These are phyloP conservation scores for Epinephelus coioides DNA, from an alignment of 2,797 vertebrate species.

Conservation along the genomic window DNA sequence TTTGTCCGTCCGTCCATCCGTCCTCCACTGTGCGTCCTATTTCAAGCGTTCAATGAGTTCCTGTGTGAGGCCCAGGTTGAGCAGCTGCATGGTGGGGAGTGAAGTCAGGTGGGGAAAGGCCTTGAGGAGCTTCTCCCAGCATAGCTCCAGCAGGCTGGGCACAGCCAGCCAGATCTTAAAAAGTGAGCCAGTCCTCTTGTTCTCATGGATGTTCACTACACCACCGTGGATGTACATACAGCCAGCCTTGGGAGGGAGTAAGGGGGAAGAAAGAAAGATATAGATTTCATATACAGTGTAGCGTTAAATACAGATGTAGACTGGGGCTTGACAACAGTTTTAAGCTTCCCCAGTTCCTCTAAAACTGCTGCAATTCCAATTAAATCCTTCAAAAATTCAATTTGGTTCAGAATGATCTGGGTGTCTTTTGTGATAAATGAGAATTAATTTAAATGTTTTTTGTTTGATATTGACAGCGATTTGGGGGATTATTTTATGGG, in stretches of 20 bases:
- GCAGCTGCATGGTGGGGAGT: slow-evolving; percentile 91
- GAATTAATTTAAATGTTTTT: no score
- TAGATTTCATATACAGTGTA: background rate
- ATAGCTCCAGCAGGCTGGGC: slow-evolving; percentile 97
- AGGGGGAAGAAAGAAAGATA: background rate
- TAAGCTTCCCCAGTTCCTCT: no score
- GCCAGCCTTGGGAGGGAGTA: slow-evolving; percentile 87
- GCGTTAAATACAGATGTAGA: background rate
- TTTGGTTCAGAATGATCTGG: no score
- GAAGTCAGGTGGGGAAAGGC: slow-evolving; percentile 91
- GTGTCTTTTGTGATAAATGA: no score
- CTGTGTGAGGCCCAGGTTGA: slow-evolving; percentile 97
- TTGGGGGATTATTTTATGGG: no score
- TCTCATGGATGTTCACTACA: slow-evolving; percentile 97
- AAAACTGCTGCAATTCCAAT: no score
- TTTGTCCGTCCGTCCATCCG: slow-evolving; percentile 30
- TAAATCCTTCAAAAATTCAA: no score
- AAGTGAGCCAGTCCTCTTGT: slow-evolving; percentile 97
- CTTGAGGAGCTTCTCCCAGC: slow-evolving; percentile 95
- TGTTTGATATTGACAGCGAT: no score
- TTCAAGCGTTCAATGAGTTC: slow-evolving; percentile 97
- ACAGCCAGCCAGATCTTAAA: slow-evolving; percentile 99
- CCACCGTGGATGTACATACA: slow-evolving; percentile 99
- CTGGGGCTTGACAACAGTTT: no score
- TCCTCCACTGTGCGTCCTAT: slow-evolving; percentile 75